A percentile compares a stretch with the other conserved stretches of the same genome.
Conservation (phyloP, 2,113 vertebrate species). For the Phyllostomus discolor region DNA sequence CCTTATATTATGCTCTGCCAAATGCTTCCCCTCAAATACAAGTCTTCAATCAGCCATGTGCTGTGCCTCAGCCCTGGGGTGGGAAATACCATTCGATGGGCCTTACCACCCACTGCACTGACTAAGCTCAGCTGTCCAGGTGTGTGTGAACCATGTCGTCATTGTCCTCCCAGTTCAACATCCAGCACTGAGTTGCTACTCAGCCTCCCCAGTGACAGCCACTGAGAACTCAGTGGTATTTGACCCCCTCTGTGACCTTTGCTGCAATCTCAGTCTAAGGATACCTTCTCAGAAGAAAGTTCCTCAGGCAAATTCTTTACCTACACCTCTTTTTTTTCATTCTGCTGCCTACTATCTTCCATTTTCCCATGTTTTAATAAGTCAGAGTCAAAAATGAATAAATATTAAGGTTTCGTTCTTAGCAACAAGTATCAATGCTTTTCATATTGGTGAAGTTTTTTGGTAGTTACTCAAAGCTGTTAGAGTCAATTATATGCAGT, state of each 20-base stretch:
- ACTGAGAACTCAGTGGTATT: background rate
- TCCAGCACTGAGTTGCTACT: background rate
- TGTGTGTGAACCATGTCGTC: too few relatives aligned
- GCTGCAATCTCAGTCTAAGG: background rate
- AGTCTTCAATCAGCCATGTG: background rate
- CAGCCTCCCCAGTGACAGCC: background rate
- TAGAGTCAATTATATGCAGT: background rate
- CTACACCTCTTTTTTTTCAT: background rate
- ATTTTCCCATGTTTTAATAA: background rate
- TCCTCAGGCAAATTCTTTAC: background rate
- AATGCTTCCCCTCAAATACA: background rate
- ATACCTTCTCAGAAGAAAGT: background rate
- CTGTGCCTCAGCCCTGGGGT: background rate
- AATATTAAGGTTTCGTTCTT: background rate
- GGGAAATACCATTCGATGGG: background rate
- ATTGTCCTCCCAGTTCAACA: background rate
- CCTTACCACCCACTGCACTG: background rate
- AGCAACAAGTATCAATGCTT: background rate
- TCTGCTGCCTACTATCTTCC: background rate
- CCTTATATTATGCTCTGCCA: background rate
- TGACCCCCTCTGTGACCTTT: background rate
- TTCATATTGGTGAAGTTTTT: background rate
- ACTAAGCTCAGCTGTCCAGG: background rate
- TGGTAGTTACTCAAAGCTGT: constrained; percentile 7
- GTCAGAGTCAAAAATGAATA: background rate